Evolutionary conservation across 1,140 invertebrate species (phyloP).

Genomic region (Drosophila takahashii): DNA sequence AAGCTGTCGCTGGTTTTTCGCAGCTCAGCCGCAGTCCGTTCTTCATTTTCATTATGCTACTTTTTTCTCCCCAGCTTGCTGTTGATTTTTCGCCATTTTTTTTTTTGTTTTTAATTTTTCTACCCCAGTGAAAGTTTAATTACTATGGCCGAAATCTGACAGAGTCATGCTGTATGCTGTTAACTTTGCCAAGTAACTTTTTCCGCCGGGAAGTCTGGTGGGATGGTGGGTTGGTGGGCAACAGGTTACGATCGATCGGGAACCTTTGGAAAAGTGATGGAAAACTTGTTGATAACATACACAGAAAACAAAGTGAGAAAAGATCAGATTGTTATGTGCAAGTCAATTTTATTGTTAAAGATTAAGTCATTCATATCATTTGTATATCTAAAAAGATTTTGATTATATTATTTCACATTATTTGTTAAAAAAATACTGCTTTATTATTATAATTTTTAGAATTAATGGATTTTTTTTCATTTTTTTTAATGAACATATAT

Average conservation of each 20-base stretch:
- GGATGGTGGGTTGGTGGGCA: neutral
- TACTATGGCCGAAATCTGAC: conserved; percentile 40
- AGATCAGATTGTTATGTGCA: too few relatives aligned
- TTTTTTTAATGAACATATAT: too few relatives aligned
- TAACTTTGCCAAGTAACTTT: conserved; percentile 20
- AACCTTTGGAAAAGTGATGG: neutral
- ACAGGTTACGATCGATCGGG: conserved; percentile 6
- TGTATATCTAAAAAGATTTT: too few relatives aligned
- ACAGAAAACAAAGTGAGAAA: too few relatives aligned
- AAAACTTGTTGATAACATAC: neutral
- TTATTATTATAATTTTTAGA: too few relatives aligned
- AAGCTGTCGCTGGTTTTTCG: conserved; percentile 72
- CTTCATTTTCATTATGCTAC: conserved; percentile 29
- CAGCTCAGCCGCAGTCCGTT: conserved; percentile 47
- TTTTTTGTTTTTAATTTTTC: conserved; percentile 4
- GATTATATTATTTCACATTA: too few relatives aligned
- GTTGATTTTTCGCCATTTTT: conserved; percentile 25
- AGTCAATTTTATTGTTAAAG: too few relatives aligned
- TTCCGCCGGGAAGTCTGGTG: neutral
- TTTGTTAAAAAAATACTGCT: too few relatives aligned
- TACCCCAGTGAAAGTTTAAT: conserved; percentile 43
- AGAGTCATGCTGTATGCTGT: conserved; percentile 20
- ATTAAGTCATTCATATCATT: too few relatives aligned
- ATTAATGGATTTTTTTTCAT: too few relatives aligned
- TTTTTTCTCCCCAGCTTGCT: conserved; percentile 10